These are phyloP conservation scores for Amphiprion percula DNA, from an alignment of 2,113 vertebrate species.

Conservation along the genomic window DNA sequence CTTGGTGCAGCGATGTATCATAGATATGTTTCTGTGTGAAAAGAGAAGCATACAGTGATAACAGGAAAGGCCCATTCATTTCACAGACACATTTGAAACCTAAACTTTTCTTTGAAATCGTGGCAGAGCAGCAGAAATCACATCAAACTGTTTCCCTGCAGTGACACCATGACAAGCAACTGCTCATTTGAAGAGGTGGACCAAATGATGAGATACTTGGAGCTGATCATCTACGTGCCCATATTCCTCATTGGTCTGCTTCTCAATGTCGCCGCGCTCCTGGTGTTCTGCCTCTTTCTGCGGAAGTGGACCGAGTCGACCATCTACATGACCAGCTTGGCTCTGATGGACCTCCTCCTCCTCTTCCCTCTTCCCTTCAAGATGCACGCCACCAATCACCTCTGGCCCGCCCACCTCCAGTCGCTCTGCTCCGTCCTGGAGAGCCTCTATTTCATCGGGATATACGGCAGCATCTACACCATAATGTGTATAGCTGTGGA, in stretches of 20 bases:
- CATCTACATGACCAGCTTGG: slow-evolving; percentile 92
- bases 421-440: slow-evolving; percentile 85
- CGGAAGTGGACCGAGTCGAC: slow-evolving; percentile 86
- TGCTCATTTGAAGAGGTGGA: slow-evolving; percentile 73
- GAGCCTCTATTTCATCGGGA: slow-evolving; percentile 90
- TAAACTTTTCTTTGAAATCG: slow-evolving; percentile 13
- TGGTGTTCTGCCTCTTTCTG: slow-evolving; percentile 83
- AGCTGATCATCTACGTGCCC: slow-evolving; percentile 87
- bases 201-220: slow-evolving; percentile 68
- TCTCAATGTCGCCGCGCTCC: slow-evolving; percentile 86
- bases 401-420: rapidly evolving
- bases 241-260: slow-evolving; percentile 86
- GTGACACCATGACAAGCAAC: slow-evolving; percentile 58
- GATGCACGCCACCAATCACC: slow-evolving; percentile 77
- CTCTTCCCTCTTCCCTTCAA: slow-evolving; percentile 90
- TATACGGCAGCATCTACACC: slow-evolving; percentile 91
- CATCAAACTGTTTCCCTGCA: slow-evolving; percentile 22
- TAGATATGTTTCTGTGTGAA: slow-evolving; percentile 19
- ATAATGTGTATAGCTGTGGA: slow-evolving; percentile 90
- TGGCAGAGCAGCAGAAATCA: slow-evolving; percentile 5
- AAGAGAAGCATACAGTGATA: slow-evolving; percentile 29
- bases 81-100: not conserved
- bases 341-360: slow-evolving; percentile 88
- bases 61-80: slow-evolving; percentile 38
- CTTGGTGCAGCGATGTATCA: not conserved